Evolutionary conservation across 2,797 vertebrate species (phyloP), one percentile per base, ranked within the genome.

Genomic region (Diceros bicornis): DNA sequence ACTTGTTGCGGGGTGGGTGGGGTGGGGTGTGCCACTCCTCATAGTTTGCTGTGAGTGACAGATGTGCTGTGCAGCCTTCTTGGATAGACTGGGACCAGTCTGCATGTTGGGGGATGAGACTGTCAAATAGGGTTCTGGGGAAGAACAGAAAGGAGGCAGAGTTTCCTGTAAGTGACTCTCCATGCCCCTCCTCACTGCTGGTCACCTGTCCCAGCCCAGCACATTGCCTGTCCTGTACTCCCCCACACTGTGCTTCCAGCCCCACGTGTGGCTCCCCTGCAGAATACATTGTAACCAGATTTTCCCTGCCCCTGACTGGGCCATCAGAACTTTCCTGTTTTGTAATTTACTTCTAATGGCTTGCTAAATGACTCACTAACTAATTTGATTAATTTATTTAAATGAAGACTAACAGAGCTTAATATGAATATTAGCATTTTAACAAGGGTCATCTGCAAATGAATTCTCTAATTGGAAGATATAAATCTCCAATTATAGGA

Each of bases 361-460:
- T 97, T 96, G 87, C 87, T 92, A 95, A 97, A 83, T 97, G 84
- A 94, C 66, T 90, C 37, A 55, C 59, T 91, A 57, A 55, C 83
- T 96, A 90, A 98, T 97, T 89, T 94, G 66, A 96, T 98, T 96
- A 94, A 64, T 97, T 92, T 94, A 94, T 81, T 83, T 97, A 97
- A 97, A 96, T 52, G 66, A 94, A 92, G 75, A 91, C 91, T 95
- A 97, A 95, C 55, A 94, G 90, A 95, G 78, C 64, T 92, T 96
- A 97, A 92, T 95, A n/a, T 85, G 68, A 74, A 52, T 96, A 92
- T 96, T 97, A 93, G 68, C 89, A 96, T 97, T 97, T 97, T 94
- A 96, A 97, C 89, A 96, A 92, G 92, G 94, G 84, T 96, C 79
- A 88, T 92, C 91, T 95, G 86, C 37, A 95, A 52, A 83, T 97